Conservation (phyloP, 2,888 invertebrate species). For the Dermolepida albohirtum region DNA sequence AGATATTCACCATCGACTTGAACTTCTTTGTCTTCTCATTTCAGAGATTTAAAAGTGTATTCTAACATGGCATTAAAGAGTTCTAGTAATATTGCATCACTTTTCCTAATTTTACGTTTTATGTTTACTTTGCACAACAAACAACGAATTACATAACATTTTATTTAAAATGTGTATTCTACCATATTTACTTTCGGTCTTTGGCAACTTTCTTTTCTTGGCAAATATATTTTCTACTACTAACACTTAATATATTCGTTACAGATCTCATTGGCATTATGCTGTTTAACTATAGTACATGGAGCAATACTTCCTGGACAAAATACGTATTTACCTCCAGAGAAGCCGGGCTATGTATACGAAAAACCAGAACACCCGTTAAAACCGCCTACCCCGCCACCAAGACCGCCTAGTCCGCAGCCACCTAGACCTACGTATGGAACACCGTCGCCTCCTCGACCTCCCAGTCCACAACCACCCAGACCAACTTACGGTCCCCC, state of each 20-base stretch:
- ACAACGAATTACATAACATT: too few relatives aligned
- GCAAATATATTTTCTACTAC: not conserved
- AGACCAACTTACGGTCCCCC: conserved; percentile 42
- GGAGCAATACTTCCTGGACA: conserved; percentile 72
- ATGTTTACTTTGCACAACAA: too few relatives aligned
- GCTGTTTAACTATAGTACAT: conserved; percentile 65
- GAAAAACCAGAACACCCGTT: conserved; percentile 68
- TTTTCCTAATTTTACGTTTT: too few relatives aligned
- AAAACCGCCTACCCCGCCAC: conserved; percentile 32
- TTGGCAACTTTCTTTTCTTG: too few relatives aligned
- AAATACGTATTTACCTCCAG: conserved; percentile 81
- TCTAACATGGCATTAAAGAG: too few relatives aligned
- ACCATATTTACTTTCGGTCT: too few relatives aligned
- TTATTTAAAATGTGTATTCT: too few relatives aligned
- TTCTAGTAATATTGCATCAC: too few relatives aligned
- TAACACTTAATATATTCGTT: conserved; percentile 50
- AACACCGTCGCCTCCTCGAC: too few relatives aligned
- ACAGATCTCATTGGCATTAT: conserved; percentile 68
- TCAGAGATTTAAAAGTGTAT: too few relatives aligned
- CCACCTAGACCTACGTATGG: conserved; percentile 40
- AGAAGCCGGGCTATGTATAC: conserved; percentile 78
- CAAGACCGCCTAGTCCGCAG: conserved; percentile 37
- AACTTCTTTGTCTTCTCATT: too few relatives aligned
- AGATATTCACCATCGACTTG: too few relatives aligned
- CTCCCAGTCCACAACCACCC: conserved; percentile 37